Percentiles rank a stretch among this genome's conserved stretches.
Conservation (phyloP, 2,113 vertebrate genomes). For the Oncorhynchus tshawytscha region DNA sequence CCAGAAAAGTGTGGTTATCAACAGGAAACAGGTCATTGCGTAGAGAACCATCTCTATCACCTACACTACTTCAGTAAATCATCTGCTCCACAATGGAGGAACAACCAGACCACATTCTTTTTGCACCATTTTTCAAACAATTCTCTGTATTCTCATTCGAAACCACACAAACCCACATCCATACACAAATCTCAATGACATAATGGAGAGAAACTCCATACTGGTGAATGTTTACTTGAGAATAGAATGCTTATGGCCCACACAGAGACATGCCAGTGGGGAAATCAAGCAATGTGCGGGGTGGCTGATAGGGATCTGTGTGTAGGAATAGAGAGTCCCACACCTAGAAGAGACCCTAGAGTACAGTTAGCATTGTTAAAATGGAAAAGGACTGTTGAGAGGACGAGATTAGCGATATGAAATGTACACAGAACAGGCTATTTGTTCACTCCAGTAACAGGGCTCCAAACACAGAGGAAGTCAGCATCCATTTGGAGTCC, state of each 20-base stretch:
- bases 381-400: background rate
- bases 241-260: slow-evolving; percentile 25
- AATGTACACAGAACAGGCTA: slow-evolving; percentile 2
- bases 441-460: background rate
- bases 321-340: background rate
- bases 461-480: background rate
- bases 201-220: background rate
- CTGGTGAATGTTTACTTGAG: slow-evolving; percentile 13
- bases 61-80: no score
- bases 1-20: no score
- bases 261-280: slow-evolving; percentile 6
- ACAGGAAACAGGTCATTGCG: no score
- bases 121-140: background rate
- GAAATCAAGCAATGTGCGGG: slow-evolving; percentile 15
- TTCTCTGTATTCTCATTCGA: background rate
- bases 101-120: no score
- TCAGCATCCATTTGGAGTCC: background rate
- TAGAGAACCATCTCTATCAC: no score
- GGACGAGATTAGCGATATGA: background rate
- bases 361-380: background rate
- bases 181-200: background rate
- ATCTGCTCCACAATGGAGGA: no score
- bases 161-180: background rate
- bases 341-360: background rate
- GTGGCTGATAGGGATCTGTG: slow-evolving; percentile 2